Conservation (phyloP, 2,888 invertebrate genomes). For the Tortrix viridana region DNA sequence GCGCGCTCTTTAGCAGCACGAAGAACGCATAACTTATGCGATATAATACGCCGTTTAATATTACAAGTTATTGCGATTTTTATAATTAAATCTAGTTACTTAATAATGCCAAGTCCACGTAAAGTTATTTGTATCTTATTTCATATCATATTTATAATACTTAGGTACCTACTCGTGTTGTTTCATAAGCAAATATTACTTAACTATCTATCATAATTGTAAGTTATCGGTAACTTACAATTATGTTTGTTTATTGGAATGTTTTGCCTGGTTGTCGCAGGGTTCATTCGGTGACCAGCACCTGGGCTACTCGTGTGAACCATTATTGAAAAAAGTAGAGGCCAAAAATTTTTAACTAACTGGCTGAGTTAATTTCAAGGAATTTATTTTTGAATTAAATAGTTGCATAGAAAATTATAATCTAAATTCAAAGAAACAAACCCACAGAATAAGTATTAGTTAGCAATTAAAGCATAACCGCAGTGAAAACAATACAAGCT, state of each 20-base stretch:
- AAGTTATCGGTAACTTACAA: too few species aligned
- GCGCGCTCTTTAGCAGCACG: background rate
- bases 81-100: background rate
- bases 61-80: background rate
- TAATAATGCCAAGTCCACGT: background rate
- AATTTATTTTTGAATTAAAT: background rate
- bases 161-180: too few species aligned
- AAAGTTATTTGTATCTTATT: background rate
- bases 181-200: too few species aligned
- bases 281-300: too few species aligned
- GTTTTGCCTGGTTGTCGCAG: too few species aligned
- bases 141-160: too few species aligned
- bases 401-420: background rate
- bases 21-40: background rate
- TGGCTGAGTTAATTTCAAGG: too few species aligned
- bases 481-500: slow-evolving; percentile 14
- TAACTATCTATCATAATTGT: too few species aligned
- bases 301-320: too few species aligned
- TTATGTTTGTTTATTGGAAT: too few species aligned
- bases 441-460: slow-evolving; percentile 1
- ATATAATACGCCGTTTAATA: background rate
- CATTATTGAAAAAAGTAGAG: too few species aligned
- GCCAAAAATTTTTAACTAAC: too few species aligned
- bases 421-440: background rate
- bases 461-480: slow-evolving; percentile 3